Conservation (phyloP, 2,113 vertebrate genomes). For the Merops nubicus region DNA sequence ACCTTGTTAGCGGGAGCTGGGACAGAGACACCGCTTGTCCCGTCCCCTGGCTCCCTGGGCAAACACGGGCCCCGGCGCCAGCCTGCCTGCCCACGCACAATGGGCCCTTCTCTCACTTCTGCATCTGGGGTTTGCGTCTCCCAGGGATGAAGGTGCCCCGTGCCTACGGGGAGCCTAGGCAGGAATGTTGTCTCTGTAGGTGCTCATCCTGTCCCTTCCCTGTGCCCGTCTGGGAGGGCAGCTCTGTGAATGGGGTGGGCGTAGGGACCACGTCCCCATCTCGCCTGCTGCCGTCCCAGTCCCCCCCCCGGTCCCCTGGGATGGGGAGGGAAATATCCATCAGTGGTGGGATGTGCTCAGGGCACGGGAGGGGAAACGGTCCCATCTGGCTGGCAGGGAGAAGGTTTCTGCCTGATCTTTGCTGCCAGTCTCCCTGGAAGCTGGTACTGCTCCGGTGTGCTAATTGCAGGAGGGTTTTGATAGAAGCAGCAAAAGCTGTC, state of each 20-base stretch:
- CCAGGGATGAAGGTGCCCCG: not conserved
- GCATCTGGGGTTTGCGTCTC: not conserved
- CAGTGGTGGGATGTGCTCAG: not conserved
- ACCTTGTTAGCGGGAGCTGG: not conserved
- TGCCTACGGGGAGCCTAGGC: not conserved
- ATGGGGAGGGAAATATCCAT: not conserved
- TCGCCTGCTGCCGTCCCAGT: accelerated
- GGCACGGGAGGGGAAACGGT: not conserved
- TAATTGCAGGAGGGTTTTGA: not conserved
- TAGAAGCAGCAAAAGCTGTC: not conserved
- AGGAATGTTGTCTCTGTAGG: not conserved
- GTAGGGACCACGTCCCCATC: accelerated
- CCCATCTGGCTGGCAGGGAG: not conserved
- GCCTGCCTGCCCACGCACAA: not conserved
- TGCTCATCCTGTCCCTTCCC: not conserved
- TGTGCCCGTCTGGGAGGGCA: not conserved
- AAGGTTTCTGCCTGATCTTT: not conserved
- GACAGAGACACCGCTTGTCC: not conserved
- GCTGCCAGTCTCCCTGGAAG: not conserved
- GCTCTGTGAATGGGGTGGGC: not conserved
- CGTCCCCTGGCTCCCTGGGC: not conserved
- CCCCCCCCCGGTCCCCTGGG: not conserved
- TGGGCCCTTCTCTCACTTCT: not conserved
- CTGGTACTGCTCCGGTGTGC: accelerated
- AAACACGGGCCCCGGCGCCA: not conserved